phyloP scores from a whole-genome alignment of 2,113 vertebrate genomes.

The Dicrurus megarhynchus region DNA sequence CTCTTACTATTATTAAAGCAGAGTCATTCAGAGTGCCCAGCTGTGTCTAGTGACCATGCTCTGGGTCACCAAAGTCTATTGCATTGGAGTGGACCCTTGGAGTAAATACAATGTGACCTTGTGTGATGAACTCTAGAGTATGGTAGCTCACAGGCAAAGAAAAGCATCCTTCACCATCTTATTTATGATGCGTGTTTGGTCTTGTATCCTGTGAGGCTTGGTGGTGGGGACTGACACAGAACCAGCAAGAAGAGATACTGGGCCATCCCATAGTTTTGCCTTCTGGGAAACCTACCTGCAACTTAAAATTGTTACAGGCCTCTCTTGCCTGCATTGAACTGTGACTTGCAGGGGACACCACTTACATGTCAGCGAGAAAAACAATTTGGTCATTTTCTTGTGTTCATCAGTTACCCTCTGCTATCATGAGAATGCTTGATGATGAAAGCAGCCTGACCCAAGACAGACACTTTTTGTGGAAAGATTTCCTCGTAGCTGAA shows the following conservation, averaged over 20 bases:
- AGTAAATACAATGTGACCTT: background rate
- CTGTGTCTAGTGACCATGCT: background rate
- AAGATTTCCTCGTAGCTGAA: background rate
- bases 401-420: background rate
- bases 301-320: background rate
- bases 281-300: background rate
- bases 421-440: background rate
- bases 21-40: background rate
- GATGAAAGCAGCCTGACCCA: background rate
- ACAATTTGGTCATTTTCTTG: background rate
- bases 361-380: background rate
- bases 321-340: background rate
- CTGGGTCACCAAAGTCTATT: background rate
- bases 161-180: background rate
- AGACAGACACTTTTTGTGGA: background rate
- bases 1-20: background rate
- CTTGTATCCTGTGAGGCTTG: background rate
- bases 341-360: background rate
- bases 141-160: background rate
- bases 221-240: background rate
- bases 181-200: background rate
- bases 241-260: background rate
- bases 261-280: background rate
- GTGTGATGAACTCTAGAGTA: background rate
- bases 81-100: background rate